Evolutionary conservation across 2,888 invertebrate species (phyloP), one percentile per base, ranked within the genome.

Genomic region (Zhuqinia jingwanae): DNA sequence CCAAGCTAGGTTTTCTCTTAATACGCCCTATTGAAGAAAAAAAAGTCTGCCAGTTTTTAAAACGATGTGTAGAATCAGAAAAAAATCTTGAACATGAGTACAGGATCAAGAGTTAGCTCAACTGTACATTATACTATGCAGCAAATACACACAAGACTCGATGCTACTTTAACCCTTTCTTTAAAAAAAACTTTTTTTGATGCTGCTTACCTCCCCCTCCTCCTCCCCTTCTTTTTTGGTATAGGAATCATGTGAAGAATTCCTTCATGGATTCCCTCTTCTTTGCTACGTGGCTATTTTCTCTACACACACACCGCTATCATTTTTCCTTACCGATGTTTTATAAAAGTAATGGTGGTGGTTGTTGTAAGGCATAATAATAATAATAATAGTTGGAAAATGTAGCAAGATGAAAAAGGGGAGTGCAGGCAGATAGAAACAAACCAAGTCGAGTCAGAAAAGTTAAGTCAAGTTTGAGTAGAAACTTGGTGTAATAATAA

Each of bases 31-130:
- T 77, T 53, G 47, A 86, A 81, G n/a, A n/a, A n/a, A n/a, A n/a
- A n/a, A n/a, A 80, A 27, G 63, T 45, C 58, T 60, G 77, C 58
- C 36, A 36, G 36, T 36, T 36, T 36, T 36, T 36, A 75, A 30
- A 65, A 83, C 47, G 53, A 42, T 58, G 84, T 84, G 84, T 70
- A 56, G 84, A 84, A 83, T 83, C 83, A 65, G 68, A 81, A 65
- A 56, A 60, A 68, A 83, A 76, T 60, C 36, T 83, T 83, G 76
- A 30, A 65, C 22, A 58, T 45, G 56, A 36, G 36, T 36, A 36
- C 8, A 8, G 36, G 36, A 36, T 36, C 36, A 36, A 6, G 36
- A 60, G 50, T 63, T 27, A 65, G 27, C 53, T 56, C 20, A 50
- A 50, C 27, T 84, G 73, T 50, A 27, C 22, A 27, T 42, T 27